Conservation (phyloP, 2,888 invertebrate genomes). For the Cheilosia vulpina region DNA sequence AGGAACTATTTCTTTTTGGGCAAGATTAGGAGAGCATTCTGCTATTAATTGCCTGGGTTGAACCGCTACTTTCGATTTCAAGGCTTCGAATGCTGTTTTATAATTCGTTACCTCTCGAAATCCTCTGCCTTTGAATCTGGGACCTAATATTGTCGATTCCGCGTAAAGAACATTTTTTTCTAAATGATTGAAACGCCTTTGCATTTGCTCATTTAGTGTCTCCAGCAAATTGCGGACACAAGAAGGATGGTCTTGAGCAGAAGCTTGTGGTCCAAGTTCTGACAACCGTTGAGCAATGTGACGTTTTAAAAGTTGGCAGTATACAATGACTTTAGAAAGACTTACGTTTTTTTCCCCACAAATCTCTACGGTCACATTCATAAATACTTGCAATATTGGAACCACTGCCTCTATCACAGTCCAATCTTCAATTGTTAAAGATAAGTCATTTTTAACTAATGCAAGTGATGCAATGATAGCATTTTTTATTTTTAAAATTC, state of each 20-base stretch:
- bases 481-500: constrained; percentile 44
- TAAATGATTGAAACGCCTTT: constrained; percentile 9
- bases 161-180: constrained; percentile 30
- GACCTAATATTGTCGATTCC: constrained; percentile 41
- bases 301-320: constrained; percentile 1
- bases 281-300: neutral
- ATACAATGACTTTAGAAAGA: constrained; percentile 42
- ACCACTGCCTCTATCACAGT: constrained; percentile 26
- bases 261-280: neutral
- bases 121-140: constrained; percentile 35
- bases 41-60: neutral
- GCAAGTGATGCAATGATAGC: constrained; percentile 42
- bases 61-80: neutral
- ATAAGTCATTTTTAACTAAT: constrained; percentile 27
- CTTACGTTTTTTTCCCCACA: constrained; percentile 30
- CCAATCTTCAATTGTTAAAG: constrained; percentile 17
- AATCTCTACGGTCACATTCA: constrained; percentile 40
- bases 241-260: neutral
- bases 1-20: neutral
- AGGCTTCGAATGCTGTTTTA: constrained; percentile 18
- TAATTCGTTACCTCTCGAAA: constrained; percentile 13
- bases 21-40: neutral
- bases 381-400: constrained; percentile 37
- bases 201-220: neutral
- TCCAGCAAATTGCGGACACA: neutral